Evolutionary conservation across 2,888 invertebrate species (phyloP), one percentile per base, ranked within the genome.

Genomic region (Cheilosia soror): DNA sequence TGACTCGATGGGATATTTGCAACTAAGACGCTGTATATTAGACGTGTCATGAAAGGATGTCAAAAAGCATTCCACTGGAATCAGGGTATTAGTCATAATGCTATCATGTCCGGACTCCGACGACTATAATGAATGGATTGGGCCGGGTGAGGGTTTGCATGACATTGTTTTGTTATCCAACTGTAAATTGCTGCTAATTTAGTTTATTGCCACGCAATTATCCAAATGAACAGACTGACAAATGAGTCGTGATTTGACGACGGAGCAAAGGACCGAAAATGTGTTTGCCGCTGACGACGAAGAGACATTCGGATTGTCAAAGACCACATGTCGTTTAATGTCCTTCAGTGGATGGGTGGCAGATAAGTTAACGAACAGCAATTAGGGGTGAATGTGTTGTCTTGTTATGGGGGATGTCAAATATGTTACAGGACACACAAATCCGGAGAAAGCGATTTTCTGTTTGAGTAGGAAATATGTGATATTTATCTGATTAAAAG

Each of bases 191-290:
- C 90, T 91, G 90, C 90, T 91, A 91, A 91, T 91, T 91, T 91
- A 89, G 90, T 90, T 91, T 90, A 91, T 91, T 90, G 90, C 90
- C 90, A 89, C 89, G 89, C 91, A 91, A 91, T 91, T 91, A 91
- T 91, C 91, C 91, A 91, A 90, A 89, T 89, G 91, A 91, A 91
- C 89, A 90, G 89, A 89, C 91, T 90, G 91, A 90, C 91, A 91
- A 91, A 91, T 91, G 91, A 91, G 90, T 87, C 77, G 73, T 84
- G 84, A 84, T 78, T 78, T 84, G 84, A 84, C 62, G 78, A 79
- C 76, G 69, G 53, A 71, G 47, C 60, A 60, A 53, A 72, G 72
- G 60, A 85, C 85, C 83, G 44, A 65, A 53, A 71, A 63, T 63
- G 27, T 57, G 57, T 37, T 33, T 15, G 80, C 53, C 27, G 25